Percentiles rank a stretch among this genome's conserved stretches.
Evolutionary conservation across 1,140 invertebrate genomes (phyloP).

Genomic region (Drosophila willistoni): DNA sequence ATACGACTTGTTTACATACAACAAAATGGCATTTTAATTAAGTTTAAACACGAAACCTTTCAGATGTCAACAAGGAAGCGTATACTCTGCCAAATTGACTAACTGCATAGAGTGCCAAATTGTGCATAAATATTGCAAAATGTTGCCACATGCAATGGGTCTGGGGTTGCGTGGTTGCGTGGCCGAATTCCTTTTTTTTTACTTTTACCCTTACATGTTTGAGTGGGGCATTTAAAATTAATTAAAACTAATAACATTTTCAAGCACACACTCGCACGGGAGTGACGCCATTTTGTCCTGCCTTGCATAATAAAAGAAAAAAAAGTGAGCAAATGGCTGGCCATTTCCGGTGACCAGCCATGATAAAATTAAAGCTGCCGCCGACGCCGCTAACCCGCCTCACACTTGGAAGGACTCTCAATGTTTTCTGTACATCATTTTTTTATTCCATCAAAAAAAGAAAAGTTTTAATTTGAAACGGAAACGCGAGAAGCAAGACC

Average conservation of each 20-base stretch:
- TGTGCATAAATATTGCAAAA: slow-evolving; percentile 15
- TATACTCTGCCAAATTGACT: slow-evolving; percentile 22
- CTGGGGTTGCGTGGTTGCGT: slow-evolving; percentile 31
- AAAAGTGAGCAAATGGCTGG: slow-evolving; percentile 53
- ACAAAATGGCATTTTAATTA: slow-evolving; percentile 64
- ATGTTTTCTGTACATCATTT: slow-evolving; percentile 2
- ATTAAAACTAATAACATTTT: slow-evolving; percentile 73
- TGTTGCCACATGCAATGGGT: slow-evolving; percentile 20
- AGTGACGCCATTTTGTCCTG: slow-evolving; percentile 59
- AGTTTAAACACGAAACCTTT: slow-evolving; percentile 34
- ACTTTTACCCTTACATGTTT: background rate
- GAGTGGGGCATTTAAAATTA: slow-evolving; percentile 59
- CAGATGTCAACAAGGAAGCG: slow-evolving; percentile 22
- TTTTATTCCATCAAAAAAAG: slow-evolving; percentile 43
- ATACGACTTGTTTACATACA: slow-evolving; percentile 55
- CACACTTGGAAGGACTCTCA: slow-evolving; percentile 2
- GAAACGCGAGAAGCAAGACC: slow-evolving; percentile 53
- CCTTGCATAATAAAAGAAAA: slow-evolving; percentile 60
- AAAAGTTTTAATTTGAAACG: slow-evolving; percentile 66
- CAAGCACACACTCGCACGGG: slow-evolving; percentile 34
- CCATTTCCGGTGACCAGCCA: slow-evolving; percentile 54
- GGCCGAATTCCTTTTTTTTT: slow-evolving; percentile 16
- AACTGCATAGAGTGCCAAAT: slow-evolving; percentile 39
- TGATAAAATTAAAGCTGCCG: slow-evolving; percentile 35
- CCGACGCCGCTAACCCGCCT: slow-evolving; percentile 15